Conservation (phyloP, 2,888 invertebrate genomes). For the Polydrusus pterygomalis region DNA sequence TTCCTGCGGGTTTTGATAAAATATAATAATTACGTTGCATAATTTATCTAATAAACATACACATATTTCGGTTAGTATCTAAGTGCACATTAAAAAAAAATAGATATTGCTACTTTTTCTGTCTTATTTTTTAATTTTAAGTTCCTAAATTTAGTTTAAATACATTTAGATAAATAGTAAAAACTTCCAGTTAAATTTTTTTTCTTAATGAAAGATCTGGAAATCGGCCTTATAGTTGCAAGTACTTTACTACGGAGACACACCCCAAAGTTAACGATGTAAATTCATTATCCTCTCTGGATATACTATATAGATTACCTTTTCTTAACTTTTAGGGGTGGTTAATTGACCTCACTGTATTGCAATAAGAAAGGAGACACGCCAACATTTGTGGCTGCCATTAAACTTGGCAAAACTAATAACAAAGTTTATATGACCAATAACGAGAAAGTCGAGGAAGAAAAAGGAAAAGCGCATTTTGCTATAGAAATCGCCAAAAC, state of each 20-base stretch:
- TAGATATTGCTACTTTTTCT: no score
- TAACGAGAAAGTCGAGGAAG: not conserved
- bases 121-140: no score
- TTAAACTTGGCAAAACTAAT: constrained; percentile 28
- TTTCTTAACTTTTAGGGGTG: not conserved
- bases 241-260: not conserved
- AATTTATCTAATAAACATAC: no score
- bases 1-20: no score
- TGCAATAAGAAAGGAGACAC: not conserved
- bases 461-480: not conserved
- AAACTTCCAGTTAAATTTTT: no score
- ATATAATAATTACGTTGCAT: no score
- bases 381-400: constrained; percentile 13
- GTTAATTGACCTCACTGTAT: not conserved
- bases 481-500: not conserved
- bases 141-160: no score
- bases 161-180: no score
- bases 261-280: not conserved
- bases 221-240: no score
- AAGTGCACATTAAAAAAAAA: no score
- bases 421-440: constrained; percentile 26
- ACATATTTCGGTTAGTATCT: no score
- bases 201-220: no score
- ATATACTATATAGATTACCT: not conserved
- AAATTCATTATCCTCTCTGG: not conserved